Evolutionary conservation across 2,113 vertebrate genomes (phyloP), one percentile per base, ranked within the genome.

Genomic region (Ahaetulla prasina): DNA sequence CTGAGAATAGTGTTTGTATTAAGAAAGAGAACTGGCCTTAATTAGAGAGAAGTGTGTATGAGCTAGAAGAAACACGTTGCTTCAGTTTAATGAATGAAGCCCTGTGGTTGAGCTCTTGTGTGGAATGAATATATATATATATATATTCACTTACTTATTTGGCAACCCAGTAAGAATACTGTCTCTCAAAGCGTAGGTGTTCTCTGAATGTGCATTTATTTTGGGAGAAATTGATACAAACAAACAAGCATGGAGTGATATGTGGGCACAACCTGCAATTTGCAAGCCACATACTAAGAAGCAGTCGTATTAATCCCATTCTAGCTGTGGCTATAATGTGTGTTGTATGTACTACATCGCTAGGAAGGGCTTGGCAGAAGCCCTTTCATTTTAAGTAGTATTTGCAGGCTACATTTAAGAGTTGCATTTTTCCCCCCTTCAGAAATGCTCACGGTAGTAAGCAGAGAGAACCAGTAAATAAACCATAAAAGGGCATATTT

Each of bases 51-150:
- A 93, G 39, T 93, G 94, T 92, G 30, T 94, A 74, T 89, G 84
- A 80, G 91, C 92, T 93, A n/a, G 89, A 93, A 60, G 22, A 39
- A 47, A 63, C 47, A 80, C 16, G 20, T 90, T 89, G 87, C 50
- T 93, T 60, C 87, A 92, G 53, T 88, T 95, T 94, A 92, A 85
- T 96, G 94, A 96, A 96, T 94, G 94, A 93, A 95, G 90, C 91
- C 22, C 93, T 95, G 50, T 96, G 94, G 47, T 95, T 85, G 10
- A 89, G 57, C 10, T n/a, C 92, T 94, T 95, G 90, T 91, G 39
- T 57, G 55, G 23, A 57, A 45, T 45, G 5, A 4, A 49, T 49
- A 49, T 49, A 49, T 50, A 50, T 50, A 50, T 50, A 50, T 50
- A 50, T 84, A 53, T 52, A 22, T 91, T 93, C 89, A 74, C 25